Conservation (phyloP, 2,797 vertebrate species). For the Premnoplex brunnescens region DNA sequence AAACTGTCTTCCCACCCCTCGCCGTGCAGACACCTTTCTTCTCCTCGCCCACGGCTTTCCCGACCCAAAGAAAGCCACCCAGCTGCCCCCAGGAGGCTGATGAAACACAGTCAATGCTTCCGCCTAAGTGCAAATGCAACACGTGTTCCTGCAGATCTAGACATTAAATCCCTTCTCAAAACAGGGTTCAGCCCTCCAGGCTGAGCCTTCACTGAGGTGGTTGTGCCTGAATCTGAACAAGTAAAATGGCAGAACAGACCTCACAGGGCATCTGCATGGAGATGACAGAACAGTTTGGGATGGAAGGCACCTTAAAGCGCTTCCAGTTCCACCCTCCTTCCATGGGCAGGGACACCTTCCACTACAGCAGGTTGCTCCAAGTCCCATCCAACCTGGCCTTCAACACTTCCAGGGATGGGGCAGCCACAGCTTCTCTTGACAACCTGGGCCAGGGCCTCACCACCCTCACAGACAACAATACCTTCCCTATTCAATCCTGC, state of each 20-base stretch:
- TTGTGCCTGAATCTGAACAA: not conserved
- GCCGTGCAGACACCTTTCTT: not conserved
- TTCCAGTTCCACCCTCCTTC: not conserved
- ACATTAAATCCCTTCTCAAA: not conserved
- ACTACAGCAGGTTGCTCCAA: not conserved
- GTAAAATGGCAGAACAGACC: not conserved
- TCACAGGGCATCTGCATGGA: fast-evolving
- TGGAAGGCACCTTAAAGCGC: not conserved
- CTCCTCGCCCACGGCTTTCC: not conserved
- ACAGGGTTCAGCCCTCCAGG: not conserved
- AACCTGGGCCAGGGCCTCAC: not conserved
- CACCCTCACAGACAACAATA: not conserved
- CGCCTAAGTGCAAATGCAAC: not conserved
- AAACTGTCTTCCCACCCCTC: not conserved
- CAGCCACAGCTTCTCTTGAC: not conserved
- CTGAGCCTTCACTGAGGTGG: not conserved
- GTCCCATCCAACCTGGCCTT: fast-evolving
- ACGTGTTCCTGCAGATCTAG: not conserved
- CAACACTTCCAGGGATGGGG: fast-evolving
- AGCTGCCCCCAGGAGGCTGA: not conserved
- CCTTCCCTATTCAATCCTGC: not conserved
- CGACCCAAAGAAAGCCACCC: not conserved
- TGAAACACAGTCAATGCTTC: not conserved
- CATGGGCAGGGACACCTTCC: fast-evolving
- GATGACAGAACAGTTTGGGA: not conserved